Base-by-base conservation (phyloP, 2,113 vertebrate species). In the Hypocryptadius cinnamomeus region DNA sequence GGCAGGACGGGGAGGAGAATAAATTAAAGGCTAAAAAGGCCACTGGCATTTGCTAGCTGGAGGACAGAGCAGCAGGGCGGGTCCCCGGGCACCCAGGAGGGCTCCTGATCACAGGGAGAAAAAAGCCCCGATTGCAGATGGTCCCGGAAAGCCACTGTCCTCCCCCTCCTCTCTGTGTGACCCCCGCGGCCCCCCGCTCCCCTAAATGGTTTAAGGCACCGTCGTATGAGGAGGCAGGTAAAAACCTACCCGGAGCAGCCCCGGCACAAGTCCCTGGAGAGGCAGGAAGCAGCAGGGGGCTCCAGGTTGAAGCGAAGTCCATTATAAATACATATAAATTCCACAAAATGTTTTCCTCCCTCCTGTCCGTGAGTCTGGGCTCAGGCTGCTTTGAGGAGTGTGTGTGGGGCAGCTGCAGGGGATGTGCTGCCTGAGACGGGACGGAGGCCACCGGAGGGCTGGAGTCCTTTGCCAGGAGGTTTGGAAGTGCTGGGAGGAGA, bases 191-290 rank as follows among this genome's bases (percentile, higher is more conserved):
- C 85, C 93, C 95, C 93, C 39, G 37, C 96, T 95, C 96, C 97
- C 96, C 93, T 11, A 69, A 96, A 94, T 95, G 90, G 92, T 97
- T 96, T 98, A 98, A 98, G 98, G 98, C 98, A 98, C 97, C 93
- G 96, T 97, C 60, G 89, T 97, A 94, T 78, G 61, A 96, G 97
- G 93, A 97, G 96, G 97, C 95, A 96, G 97, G 96, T 96, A 96
- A 80, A 87, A 94, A 93, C 87, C 91, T 37, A 77, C 94, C 96
- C 63, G 27, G 81, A 95, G 95, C 78, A 60, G 21, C 44, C 65
- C 79, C 3, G 3, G 65, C 71, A 54, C 47, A 2, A 71, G 83
- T 80, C 72, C 89, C 50, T 27, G 85, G 66, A 63, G 92, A 81
- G 83, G 89, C 63, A 65, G 94, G 82, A 92, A 35, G 93, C 9